phyloP scores from a whole-genome alignment of 2,797 vertebrate genomes.

The Orestias chungarensis region DNA sequence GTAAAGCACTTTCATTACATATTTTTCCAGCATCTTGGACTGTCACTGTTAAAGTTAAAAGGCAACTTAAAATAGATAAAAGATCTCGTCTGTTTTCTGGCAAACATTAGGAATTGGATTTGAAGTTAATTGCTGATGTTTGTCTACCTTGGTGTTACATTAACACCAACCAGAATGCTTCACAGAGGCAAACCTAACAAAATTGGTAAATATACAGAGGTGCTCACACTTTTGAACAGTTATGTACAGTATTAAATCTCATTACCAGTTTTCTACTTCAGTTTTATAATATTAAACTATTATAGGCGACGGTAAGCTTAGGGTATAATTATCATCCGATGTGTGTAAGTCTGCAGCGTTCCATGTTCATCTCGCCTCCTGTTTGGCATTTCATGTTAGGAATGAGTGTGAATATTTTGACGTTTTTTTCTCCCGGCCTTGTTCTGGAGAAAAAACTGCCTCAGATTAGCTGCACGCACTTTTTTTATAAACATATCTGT shows the following conservation, averaged over 20 bases:
- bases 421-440: neutral
- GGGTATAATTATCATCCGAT: neutral
- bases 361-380: neutral
- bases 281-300: neutral
- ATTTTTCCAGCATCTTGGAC: neutral
- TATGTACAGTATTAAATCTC: neutral
- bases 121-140: neutral
- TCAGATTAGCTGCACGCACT: neutral
- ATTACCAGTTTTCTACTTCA: neutral
- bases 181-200: neutral
- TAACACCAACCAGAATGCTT: neutral
- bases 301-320: neutral
- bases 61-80: neutral
- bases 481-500: slow-evolving; percentile 4
- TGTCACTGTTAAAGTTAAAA: neutral
- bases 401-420: neutral
- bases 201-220: neutral
- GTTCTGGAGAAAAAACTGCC: neutral
- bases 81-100: neutral
- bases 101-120: neutral
- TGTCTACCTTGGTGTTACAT: neutral
- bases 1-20: neutral
- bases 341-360: neutral
- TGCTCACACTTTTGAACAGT: neutral
- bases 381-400: neutral